These are phyloP conservation scores for Luperina nickerlii DNA, from an alignment of 2,888 invertebrate genomes.

Conservation along the genomic window DNA sequence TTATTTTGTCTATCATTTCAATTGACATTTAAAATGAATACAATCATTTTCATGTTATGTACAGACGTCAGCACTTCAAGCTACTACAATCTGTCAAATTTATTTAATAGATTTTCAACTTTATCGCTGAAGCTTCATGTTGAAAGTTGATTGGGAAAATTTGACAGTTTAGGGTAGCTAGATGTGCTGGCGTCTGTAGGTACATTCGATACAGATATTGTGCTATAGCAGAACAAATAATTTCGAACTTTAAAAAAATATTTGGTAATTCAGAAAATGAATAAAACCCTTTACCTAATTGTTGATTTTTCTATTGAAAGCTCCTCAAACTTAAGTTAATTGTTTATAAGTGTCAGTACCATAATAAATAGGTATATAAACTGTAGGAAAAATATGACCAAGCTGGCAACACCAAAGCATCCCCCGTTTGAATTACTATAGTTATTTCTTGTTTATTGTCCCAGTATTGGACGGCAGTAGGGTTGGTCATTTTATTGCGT, in stretches of 20 bases:
- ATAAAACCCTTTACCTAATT: not conserved
- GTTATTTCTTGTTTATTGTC: constrained; percentile 67
- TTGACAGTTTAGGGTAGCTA: too few species aligned
- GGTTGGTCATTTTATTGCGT: constrained; percentile 70
- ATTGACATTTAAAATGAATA: too few species aligned
- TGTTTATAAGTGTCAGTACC: not conserved
- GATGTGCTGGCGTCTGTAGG: too few species aligned
- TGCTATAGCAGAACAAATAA: not conserved
- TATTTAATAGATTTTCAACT: too few species aligned
- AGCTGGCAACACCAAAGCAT: constrained; percentile 49
- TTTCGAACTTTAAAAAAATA: too few species aligned
- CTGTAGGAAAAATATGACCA: not conserved
- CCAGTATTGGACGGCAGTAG: constrained; percentile 64
- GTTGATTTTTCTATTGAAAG: not conserved
- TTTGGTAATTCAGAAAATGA: not conserved
- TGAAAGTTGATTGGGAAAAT: too few species aligned
- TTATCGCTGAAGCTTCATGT: too few species aligned
- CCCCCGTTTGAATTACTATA: constrained; percentile 64
- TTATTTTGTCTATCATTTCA: not conserved
- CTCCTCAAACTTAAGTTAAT: not conserved
- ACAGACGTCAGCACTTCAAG: too few species aligned
- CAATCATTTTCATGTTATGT: not conserved
- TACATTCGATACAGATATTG: not conserved
- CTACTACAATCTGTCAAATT: too few species aligned
- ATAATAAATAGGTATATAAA: not conserved